These are phyloP conservation scores for Danio jaintianensis DNA, from an alignment of 2,797 vertebrate species.

Conservation along the genomic window DNA sequence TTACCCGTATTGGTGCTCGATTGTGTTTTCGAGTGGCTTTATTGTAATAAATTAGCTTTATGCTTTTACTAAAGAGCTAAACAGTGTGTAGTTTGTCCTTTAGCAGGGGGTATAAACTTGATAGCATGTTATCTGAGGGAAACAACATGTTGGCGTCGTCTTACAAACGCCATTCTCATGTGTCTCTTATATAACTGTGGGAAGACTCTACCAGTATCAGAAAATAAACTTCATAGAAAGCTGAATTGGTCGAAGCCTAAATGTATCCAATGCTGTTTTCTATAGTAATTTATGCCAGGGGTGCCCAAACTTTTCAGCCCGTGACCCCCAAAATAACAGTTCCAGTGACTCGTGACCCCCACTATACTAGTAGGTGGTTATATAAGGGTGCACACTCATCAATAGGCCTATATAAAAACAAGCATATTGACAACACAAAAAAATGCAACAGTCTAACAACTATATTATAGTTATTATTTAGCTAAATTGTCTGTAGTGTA, in stretches of 20 bases:
- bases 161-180: not conserved
- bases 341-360: too few species aligned
- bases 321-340: too few species aligned
- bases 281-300: too few species aligned
- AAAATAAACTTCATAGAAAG: not conserved
- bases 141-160: not conserved
- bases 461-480: too few species aligned
- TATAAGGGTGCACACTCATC: too few species aligned
- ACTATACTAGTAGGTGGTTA: too few species aligned
- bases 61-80: not conserved
- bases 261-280: not conserved
- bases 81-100: not conserved
- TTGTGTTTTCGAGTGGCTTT: not conserved
- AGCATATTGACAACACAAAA: too few species aligned
- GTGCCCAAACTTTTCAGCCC: too few species aligned
- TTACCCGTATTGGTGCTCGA: not conserved
- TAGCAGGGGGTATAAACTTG: not conserved
- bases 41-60: not conserved
- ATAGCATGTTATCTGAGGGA: not conserved
- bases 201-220: not conserved
- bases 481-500: too few species aligned
- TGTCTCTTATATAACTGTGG: not conserved
- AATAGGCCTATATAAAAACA: too few species aligned
- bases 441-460: too few species aligned
- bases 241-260: not conserved